phyloP scores from a whole-genome alignment of 2,888 invertebrate genomes.

The Pheosia tremula region DNA sequence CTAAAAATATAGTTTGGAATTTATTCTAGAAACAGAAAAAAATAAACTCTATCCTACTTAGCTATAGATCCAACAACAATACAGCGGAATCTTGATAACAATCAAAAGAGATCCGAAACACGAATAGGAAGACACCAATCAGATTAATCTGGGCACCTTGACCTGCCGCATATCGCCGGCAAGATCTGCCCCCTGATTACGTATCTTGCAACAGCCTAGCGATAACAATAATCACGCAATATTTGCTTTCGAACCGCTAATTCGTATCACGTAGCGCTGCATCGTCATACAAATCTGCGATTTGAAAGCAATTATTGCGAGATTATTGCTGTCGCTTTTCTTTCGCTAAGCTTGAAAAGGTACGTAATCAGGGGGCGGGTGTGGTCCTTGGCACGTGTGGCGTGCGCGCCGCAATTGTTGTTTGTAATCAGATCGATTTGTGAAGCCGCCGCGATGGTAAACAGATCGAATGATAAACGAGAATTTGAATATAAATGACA shows the following conservation, averaged over 20 bases:
- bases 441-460: constrained; percentile 3
- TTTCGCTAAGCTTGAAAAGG: too few species aligned
- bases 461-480: neutral
- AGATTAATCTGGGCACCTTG: constrained; percentile 27
- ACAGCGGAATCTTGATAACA: constrained; percentile 6
- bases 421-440: constrained; percentile 31
- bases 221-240: too few species aligned
- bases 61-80: constrained; percentile 8
- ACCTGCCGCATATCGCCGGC: constrained; percentile 23
- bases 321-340: too few species aligned
- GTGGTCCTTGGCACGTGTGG: constrained; percentile 33
- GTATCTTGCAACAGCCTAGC: too few species aligned
- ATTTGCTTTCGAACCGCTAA: too few species aligned
- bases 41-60: neutral
- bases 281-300: too few species aligned
- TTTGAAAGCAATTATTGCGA: too few species aligned
- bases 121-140: constrained; percentile 20
- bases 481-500: neutral
- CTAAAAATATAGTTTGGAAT: too few species aligned
- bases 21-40: too few species aligned
- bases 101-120: constrained; percentile 13
- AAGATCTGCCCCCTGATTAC: constrained; percentile 15
- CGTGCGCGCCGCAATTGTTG: constrained; percentile 24
- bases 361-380: constrained; percentile 3
- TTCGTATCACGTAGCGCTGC: too few species aligned